Evolutionary conservation across 2,113 vertebrate genomes (phyloP).

Genomic region (Pluvialis apricaria): DNA sequence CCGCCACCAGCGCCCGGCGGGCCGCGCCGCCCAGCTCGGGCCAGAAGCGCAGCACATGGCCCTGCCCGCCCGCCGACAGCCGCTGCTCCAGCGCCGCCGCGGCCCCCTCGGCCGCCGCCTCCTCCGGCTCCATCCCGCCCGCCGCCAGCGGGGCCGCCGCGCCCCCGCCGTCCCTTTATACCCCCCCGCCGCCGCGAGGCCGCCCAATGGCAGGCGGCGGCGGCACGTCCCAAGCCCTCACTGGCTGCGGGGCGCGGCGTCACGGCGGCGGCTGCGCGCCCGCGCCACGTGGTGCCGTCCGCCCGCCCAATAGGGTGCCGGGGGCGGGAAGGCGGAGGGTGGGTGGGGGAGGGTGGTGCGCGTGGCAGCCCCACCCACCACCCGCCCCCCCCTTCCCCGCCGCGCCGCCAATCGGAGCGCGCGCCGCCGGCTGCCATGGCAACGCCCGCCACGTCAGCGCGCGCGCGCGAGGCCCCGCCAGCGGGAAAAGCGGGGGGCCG

Average conservation of each 20-base stretch:
- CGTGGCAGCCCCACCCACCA: background rate
- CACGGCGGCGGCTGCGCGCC: background rate
- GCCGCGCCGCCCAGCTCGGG: conserved; percentile 72
- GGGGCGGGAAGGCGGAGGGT: too few species aligned
- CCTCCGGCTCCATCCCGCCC: background rate
- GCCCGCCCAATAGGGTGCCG: background rate
- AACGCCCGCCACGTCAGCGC: conserved; percentile 14
- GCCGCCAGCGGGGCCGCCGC: background rate
- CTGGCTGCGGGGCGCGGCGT: background rate
- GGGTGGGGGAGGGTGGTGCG: too few species aligned
- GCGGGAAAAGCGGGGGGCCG: too few species aligned
- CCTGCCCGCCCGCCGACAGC: conserved; percentile 71
- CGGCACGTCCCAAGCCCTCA: background rate
- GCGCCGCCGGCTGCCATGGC: background rate
- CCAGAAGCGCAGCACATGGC: conserved; percentile 87
- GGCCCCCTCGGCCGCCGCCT: accelerated
- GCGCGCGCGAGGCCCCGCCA: background rate
- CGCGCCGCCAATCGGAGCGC: background rate
- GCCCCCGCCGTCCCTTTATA: background rate
- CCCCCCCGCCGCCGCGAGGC: too few species aligned
- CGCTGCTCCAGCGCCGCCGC: background rate
- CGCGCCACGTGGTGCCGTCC: background rate
- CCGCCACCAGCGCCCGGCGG: conserved; percentile 66
- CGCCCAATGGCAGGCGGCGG: background rate
- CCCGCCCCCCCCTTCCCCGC: too few species aligned